Evolutionary conservation across 2,888 invertebrate genomes (phyloP).

Genomic region (Drosophila histrio): DNA sequence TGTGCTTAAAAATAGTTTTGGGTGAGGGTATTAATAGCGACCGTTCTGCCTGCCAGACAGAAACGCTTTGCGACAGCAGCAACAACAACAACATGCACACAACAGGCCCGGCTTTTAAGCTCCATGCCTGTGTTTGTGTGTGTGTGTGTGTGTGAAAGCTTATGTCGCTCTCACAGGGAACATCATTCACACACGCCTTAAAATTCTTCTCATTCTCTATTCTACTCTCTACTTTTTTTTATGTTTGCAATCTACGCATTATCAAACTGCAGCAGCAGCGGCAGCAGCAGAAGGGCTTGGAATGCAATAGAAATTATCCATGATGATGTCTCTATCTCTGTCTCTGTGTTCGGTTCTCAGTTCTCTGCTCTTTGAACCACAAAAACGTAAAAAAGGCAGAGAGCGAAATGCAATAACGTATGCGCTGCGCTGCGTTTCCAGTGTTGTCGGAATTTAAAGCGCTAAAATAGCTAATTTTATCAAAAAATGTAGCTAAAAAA

Average conservation of each 20-base stretch:
- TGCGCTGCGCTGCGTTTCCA: conserved; percentile 2
- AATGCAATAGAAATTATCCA: conserved; percentile 25
- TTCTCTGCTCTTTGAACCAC: conserved; percentile 5
- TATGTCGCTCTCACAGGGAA: conserved; percentile 19
- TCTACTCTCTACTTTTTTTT: conserved; percentile 18
- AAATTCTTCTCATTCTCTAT: conserved; percentile 34
- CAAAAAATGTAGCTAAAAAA: no score
- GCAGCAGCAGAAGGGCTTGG: conserved; percentile 48
- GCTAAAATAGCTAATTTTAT: no score
- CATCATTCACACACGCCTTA: conserved; percentile 27
- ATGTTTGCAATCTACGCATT: conserved; percentile 62
- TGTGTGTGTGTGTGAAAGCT: conserved; percentile 15
- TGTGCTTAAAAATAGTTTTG: conserved; percentile 71
- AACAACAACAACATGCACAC: conserved; percentile 25
- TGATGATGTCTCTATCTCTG: conserved; percentile 8
- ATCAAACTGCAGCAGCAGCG: conserved; percentile 48
- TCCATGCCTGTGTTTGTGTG: neutral
- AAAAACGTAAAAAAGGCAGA: neutral
- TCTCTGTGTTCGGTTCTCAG: neutral
- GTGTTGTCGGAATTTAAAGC: no score
- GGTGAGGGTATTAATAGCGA: conserved; percentile 67
- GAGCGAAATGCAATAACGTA: conserved; percentile 20
- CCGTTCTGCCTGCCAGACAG: conserved; percentile 22
- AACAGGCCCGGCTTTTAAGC: conserved; percentile 70
- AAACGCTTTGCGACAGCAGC: conserved; percentile 1